Conservation (phyloP, 1,140 invertebrate genomes). For the Oryctes rhinoceros region DNA sequence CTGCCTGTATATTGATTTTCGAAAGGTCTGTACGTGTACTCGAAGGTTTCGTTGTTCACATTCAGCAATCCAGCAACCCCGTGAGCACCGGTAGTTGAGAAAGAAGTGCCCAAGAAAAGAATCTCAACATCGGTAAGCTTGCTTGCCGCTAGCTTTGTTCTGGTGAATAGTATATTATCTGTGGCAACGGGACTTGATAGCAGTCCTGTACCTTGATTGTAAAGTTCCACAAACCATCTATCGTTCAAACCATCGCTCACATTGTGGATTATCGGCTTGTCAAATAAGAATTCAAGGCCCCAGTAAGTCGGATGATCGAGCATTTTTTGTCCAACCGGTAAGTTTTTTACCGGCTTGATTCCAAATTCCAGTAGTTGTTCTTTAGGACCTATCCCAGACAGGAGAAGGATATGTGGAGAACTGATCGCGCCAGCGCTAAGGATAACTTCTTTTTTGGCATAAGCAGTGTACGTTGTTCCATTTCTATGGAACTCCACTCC, state of each 20-base stretch:
- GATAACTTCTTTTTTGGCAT: conserved; percentile 72
- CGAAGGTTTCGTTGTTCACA: conserved; percentile 59
- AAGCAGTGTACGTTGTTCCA: conserved; percentile 52
- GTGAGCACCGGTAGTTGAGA: conserved; percentile 38
- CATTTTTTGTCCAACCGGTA: conserved; percentile 65
- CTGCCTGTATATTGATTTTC: not conserved
- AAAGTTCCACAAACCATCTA: not conserved
- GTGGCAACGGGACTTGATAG: conserved; percentile 61
- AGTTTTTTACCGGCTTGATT: conserved; percentile 60
- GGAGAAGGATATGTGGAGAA: conserved; percentile 84
- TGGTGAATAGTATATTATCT: conserved; percentile 59
- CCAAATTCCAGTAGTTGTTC: conserved; percentile 62
- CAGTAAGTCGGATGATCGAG: conserved; percentile 76
- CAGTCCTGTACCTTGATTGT: conserved; percentile 44
- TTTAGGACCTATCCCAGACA: conserved; percentile 79
- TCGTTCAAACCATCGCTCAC: conserved; percentile 60
- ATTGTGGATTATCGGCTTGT: conserved; percentile 69
- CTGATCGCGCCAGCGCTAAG: conserved; percentile 80
- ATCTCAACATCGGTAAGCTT: conserved; percentile 59
- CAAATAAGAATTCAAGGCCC: conserved; percentile 81
- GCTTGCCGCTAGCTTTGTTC: conserved; percentile 43
- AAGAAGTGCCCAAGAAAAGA: conserved; percentile 60
- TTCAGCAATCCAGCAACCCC: conserved; percentile 56
- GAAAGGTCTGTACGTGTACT: conserved; percentile 61
- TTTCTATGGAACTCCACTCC: conserved; percentile 63